Percentiles rank a stretch among this genome's conserved stretches.
Evolutionary conservation across 2,797 vertebrate species (phyloP).

Genomic region (Xenopus petersii): DNA sequence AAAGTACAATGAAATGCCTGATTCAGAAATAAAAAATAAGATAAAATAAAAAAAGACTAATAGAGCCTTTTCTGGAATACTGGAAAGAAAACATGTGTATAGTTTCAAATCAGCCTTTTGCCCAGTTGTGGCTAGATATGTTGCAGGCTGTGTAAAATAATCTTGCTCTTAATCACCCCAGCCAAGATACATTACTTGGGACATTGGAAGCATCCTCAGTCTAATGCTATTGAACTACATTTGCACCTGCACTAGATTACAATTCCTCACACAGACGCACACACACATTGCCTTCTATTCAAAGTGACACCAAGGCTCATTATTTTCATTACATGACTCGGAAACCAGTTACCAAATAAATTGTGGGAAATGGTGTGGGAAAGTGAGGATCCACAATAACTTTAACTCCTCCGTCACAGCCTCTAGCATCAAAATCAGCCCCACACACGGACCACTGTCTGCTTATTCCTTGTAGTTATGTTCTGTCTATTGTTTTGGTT

Average conservation of each 20-base stretch:
- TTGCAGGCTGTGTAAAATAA: conserved; percentile 12
- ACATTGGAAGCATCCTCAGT: conserved; percentile 10
- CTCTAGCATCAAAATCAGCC: too few species aligned
- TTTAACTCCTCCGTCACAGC: conserved; percentile 36
- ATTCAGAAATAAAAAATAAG: too few species aligned
- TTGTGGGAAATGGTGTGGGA: conserved; percentile 85
- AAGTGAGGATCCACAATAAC: conserved; percentile 61
- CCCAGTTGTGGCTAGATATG: neutral
- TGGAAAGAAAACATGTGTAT: neutral
- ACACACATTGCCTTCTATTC: conserved; percentile 67
- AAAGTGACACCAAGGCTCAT: conserved; percentile 91
- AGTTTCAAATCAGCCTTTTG: neutral
- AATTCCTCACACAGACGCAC: conserved; percentile 68
- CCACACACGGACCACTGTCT: too few species aligned
- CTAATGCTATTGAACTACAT: conserved; percentile 24
- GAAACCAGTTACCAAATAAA: conserved; percentile 88
- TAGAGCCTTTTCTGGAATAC: too few species aligned
- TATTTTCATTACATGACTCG: conserved; percentile 94
- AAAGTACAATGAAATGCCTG: too few species aligned
- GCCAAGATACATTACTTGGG: neutral
- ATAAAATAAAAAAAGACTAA: too few species aligned
- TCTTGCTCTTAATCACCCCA: neutral
- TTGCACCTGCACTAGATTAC: conserved; percentile 65
- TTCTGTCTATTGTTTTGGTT: too few species aligned
- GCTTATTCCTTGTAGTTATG: too few species aligned